Percentiles rank a stretch among this genome's conserved stretches.
Conservation (phyloP, 2,113 vertebrate genomes). For the Tragelaphus buxtoni region DNA sequence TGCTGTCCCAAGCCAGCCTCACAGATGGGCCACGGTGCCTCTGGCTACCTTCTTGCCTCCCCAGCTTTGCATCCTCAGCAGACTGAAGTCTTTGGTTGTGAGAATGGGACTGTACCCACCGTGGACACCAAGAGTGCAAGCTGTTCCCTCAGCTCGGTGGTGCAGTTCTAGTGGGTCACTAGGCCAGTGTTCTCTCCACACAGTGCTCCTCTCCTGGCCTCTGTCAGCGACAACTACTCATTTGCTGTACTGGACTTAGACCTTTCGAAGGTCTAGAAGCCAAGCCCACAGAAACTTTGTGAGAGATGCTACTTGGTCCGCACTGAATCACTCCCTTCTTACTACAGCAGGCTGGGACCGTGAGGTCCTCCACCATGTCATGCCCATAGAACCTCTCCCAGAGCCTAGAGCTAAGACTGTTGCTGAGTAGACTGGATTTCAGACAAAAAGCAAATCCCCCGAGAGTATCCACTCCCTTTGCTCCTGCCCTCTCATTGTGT, state of each 20-base stretch:
- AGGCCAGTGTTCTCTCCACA: not conserved
- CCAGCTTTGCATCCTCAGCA: not conserved
- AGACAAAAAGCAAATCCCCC: not conserved
- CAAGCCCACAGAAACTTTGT: not conserved
- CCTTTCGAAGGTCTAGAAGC: not conserved
- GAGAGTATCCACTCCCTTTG: not conserved
- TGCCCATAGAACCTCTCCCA: not conserved
- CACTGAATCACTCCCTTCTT: not conserved
- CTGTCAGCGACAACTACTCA: not conserved
- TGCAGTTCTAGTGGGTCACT: not conserved
- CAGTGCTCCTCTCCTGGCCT: not conserved
- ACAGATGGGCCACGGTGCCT: not conserved
- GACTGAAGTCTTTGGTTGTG: not conserved
- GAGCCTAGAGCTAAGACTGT: not conserved
- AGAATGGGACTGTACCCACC: not conserved
- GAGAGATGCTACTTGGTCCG: not conserved
- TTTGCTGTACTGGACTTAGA: not conserved
- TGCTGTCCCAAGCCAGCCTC: not conserved
- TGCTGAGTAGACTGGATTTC: not conserved
- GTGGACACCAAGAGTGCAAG: not conserved
- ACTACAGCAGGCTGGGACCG: fast-evolving
- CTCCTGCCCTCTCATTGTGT: not conserved
- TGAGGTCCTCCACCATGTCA: not conserved
- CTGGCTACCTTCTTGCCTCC: not conserved
- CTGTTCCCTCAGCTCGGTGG: not conserved